phyloP scores from a whole-genome alignment of 2,113 vertebrate genomes.

The Stictonetta naevosa region DNA sequence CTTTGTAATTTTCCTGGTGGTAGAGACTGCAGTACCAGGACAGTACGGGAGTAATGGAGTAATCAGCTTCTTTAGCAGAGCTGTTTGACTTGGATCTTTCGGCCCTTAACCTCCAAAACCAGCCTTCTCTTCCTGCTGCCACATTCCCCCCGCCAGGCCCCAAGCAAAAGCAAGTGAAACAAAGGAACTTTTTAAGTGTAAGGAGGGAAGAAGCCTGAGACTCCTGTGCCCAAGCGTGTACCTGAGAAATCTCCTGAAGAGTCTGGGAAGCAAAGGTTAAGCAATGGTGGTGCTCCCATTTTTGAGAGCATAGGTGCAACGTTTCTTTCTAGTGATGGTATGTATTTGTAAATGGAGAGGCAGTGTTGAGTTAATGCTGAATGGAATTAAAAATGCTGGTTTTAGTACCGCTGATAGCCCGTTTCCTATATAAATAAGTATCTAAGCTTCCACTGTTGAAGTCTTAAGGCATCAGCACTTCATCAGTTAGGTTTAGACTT shows the following conservation, averaged over 20 bases:
- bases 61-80: neutral
- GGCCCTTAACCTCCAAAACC: neutral
- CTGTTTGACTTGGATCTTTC: accelerated
- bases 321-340: neutral
- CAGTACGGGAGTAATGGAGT: neutral
- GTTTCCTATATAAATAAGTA: neutral
- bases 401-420: neutral
- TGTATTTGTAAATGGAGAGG: neutral
- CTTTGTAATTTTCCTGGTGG: neutral
- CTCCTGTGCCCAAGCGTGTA: accelerated
- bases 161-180: neutral
- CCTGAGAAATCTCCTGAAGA: neutral
- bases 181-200: neutral
- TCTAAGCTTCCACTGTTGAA: neutral
- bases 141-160: neutral
- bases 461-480: neutral
- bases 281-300: neutral
- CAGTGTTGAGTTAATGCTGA: neutral
- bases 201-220: neutral
- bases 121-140: neutral
- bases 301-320: neutral
- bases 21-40: neutral
- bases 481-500: neutral
- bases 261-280: neutral
- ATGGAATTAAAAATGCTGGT: neutral